Conservation (phyloP, 2,888 invertebrate genomes). For the Trachelus tabidus region DNA sequence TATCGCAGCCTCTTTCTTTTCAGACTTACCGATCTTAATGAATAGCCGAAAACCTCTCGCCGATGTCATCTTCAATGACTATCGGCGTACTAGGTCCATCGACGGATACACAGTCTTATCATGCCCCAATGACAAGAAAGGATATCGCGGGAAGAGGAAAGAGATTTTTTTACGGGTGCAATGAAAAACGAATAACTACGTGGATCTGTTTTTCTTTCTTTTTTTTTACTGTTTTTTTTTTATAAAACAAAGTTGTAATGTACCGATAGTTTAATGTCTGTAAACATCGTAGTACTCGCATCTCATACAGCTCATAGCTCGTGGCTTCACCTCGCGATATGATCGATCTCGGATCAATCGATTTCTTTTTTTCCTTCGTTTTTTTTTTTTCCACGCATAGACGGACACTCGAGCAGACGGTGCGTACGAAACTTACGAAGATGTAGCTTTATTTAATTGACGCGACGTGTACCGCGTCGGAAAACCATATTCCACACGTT, state of each 20-base stretch:
- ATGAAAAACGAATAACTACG: background rate
- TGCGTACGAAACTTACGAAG: background rate
- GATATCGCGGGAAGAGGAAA: conserved; percentile 8
- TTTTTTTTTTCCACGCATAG: conserved; percentile 4
- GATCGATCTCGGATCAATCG: conserved; percentile 17
- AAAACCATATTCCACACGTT: conserved; percentile 3
- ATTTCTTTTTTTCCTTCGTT: conserved; percentile 18
- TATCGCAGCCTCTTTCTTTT: conserved; percentile 3
- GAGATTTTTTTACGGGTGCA: conserved; percentile 2
- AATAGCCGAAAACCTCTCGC: background rate
- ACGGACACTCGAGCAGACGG: conserved; percentile 10
- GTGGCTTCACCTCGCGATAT: conserved; percentile 16
- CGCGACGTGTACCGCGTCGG: conserved; percentile 1
- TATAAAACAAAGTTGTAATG: conserved; percentile 60
- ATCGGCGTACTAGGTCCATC: conserved; percentile 20
- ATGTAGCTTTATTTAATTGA: background rate
- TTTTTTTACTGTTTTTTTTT: conserved; percentile 47
- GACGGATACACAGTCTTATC: background rate
- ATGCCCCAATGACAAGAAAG: background rate
- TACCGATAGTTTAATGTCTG: conserved; percentile 56
- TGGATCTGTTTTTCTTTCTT: conserved; percentile 1
- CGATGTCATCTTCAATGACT: conserved; percentile 17
- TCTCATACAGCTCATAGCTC: conserved; percentile 13
- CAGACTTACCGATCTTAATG: background rate
- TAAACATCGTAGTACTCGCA: conserved; percentile 56